A percentile compares a stretch with the other conserved stretches of the same genome.
phyloP scores from a whole-genome alignment of 2,888 invertebrate genomes.

The Caenorhabditis panamensis region DNA sequence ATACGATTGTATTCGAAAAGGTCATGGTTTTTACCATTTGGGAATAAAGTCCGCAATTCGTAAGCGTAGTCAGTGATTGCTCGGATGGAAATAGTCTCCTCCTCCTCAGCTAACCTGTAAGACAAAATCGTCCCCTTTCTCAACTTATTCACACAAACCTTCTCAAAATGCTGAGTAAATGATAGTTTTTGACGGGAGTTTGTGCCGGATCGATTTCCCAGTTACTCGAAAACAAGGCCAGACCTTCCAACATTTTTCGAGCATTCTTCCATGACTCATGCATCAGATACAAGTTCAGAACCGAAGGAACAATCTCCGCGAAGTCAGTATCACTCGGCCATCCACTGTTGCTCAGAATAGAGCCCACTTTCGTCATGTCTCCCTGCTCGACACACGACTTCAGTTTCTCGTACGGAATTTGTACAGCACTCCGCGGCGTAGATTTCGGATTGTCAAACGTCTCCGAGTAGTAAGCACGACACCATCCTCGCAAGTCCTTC shows the following conservation, averaged over 20 bases:
- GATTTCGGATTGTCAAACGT: constrained; percentile 54
- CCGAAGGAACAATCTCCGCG: constrained; percentile 63
- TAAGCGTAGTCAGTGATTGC: constrained; percentile 70
- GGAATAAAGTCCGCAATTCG: constrained; percentile 72
- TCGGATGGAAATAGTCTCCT: constrained; percentile 45
- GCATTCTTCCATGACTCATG: constrained; percentile 70
- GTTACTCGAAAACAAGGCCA: constrained; percentile 34
- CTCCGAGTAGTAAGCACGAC: constrained; percentile 55
- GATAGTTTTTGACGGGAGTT: constrained; percentile 68
- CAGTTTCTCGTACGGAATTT: constrained; percentile 54
- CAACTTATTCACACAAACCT: constrained; percentile 24
- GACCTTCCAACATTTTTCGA: constrained; percentile 61
- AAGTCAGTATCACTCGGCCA: constrained; percentile 72
- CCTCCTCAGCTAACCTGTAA: constrained; percentile 46
- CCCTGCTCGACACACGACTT: constrained; percentile 60
- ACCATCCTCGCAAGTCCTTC: constrained; percentile 62
- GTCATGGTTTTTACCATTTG: constrained; percentile 54
- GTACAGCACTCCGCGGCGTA: not conserved
- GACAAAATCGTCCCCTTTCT: not conserved
- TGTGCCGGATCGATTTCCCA: constrained; percentile 47
- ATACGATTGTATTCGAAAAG: not conserved
- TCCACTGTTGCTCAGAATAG: constrained; percentile 59
- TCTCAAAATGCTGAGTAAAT: constrained; percentile 66
- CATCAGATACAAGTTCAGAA: constrained; percentile 69
- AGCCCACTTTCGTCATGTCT: constrained; percentile 66